These are phyloP conservation scores for Lagenorhynchus albirostris DNA, from an alignment of 2,113 vertebrate genomes.

Conservation along the genomic window DNA sequence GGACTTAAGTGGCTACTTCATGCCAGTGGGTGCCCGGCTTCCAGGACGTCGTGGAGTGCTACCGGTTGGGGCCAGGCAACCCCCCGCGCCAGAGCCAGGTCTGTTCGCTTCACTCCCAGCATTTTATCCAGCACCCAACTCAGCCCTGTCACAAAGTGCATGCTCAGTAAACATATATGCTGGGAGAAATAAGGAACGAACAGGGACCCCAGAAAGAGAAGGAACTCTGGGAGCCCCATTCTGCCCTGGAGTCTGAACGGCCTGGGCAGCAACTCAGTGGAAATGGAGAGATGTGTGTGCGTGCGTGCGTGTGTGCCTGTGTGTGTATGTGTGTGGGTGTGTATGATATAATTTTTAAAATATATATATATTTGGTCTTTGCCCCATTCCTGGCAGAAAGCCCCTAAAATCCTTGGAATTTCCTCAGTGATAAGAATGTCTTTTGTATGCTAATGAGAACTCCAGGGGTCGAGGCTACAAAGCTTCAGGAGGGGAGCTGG, in stretches of 20 bases:
- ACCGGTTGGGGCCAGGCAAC: not conserved
- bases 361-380: not conserved
- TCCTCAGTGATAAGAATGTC: not conserved
- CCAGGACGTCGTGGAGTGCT: not conserved
- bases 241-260: not conserved
- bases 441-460: not conserved
- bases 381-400: not conserved
- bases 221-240: not conserved
- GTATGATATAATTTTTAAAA: not conserved
- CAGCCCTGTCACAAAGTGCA: not conserved
- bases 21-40: not conserved
- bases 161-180: rapidly evolving
- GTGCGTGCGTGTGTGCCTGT: no score
- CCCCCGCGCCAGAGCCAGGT: not conserved
- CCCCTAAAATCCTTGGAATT: not conserved
- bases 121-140: not conserved
- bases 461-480: not conserved
- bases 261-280: not conserved
- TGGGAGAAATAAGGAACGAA: not conserved
- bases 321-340: no score
- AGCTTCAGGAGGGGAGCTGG: not conserved
- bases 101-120: not conserved
- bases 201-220: not conserved
- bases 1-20: not conserved
- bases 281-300: not conserved